These are phyloP conservation scores for Melanogrammus aeglefinus DNA, from an alignment of 2,797 vertebrate species.

Conservation along the genomic window DNA sequence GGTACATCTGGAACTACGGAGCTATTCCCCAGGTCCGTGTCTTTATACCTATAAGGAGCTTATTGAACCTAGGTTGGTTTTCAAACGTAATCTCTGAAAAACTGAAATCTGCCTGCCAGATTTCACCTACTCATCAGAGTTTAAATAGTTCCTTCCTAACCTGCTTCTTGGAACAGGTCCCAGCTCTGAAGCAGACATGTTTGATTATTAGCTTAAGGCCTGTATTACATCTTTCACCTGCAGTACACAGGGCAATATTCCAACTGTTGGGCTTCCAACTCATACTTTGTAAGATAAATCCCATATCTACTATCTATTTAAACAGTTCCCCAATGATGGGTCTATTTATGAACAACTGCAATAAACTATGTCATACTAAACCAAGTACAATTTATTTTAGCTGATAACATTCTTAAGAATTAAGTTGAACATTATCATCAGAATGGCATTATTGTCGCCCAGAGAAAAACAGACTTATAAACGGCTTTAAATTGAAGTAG, in stretches of 20 bases:
- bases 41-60: not conserved
- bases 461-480: not conserved
- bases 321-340: no score
- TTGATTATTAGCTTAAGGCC: no score
- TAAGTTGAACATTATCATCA: no score
- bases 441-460: not conserved
- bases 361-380: not conserved
- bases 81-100: not conserved
- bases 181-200: not conserved
- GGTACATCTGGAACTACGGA: conserved; percentile 99
- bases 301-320: not conserved
- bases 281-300: not conserved
- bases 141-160: no score
- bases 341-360: not conserved
- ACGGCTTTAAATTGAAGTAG: not conserved
- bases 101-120: not conserved
- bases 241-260: not conserved
- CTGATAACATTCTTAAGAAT: no score
- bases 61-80: not conserved
- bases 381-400: not conserved
- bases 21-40: conserved; percentile 90
- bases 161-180: not conserved
- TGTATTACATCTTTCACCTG: no score
- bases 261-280: not conserved
- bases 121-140: no score